Percentiles rank a stretch among this genome's conserved stretches.
phyloP scores from a whole-genome alignment of 2,797 vertebrate genomes.

The Apogon talboti region DNA sequence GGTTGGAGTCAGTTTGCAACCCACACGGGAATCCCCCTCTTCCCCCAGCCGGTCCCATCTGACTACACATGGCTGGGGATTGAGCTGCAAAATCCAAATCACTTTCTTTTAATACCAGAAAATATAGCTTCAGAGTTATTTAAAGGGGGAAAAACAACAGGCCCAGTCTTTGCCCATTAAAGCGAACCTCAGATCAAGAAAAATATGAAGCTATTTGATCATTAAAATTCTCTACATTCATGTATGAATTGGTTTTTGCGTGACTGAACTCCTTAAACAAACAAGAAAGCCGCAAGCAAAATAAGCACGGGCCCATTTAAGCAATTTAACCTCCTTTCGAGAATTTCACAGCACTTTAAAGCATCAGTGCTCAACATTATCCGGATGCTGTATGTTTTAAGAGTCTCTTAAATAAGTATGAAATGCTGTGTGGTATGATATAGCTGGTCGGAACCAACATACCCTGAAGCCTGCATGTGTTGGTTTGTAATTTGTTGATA shows the following conservation, averaged over 20 bases:
- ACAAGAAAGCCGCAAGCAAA: conserved; percentile 71
- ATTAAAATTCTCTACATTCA: conserved; percentile 38
- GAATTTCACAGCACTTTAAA: conserved; percentile 76
- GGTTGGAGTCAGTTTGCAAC: conserved; percentile 89
- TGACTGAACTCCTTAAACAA: conserved; percentile 63
- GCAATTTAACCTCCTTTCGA: conserved; percentile 61
- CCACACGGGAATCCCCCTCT: conserved; percentile 87
- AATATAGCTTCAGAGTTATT: conserved; percentile 36
- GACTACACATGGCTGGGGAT: conserved; percentile 85
- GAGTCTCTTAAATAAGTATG: conserved; percentile 66
- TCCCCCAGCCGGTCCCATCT: conserved; percentile 74
- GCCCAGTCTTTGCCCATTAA: conserved; percentile 8
- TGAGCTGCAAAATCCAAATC: conserved; percentile 77
- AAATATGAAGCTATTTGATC: conserved; percentile 54
- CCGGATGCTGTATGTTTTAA: conserved; percentile 61
- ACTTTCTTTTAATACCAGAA: conserved; percentile 5
- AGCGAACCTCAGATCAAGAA: conserved; percentile 42
- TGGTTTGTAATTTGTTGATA: conserved; percentile 79
- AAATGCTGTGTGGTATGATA: conserved; percentile 72
- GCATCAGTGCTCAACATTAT: conserved; percentile 55
- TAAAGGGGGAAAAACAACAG: conserved; percentile 2
- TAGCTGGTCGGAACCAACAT: conserved; percentile 55
- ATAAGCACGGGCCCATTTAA: conserved; percentile 54
- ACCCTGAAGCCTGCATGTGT: conserved; percentile 66
- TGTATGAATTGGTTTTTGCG: conserved; percentile 51